A percentile compares a stretch with the other conserved stretches of the same genome.
Conservation (phyloP, 2,797 vertebrate species). For the Pempheris klunzingeri region DNA sequence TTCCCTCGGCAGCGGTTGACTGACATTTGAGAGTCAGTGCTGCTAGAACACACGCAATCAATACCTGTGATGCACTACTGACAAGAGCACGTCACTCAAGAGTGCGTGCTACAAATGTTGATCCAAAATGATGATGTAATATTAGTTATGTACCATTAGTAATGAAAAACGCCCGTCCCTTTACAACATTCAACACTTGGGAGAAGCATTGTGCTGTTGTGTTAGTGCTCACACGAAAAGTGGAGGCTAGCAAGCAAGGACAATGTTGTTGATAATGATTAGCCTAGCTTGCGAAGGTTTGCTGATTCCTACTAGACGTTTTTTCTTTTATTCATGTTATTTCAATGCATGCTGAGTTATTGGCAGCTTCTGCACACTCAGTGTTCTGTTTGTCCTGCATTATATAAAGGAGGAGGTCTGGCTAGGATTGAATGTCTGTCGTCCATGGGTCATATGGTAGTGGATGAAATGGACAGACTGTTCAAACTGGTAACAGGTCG, state of each 20-base stretch:
- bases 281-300: not conserved
- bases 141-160: not conserved
- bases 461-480: not conserved
- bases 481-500: not conserved
- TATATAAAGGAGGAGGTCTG: not conserved
- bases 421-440: not conserved
- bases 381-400: not conserved
- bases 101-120: too few relatives aligned
- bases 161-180: not conserved
- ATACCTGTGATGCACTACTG: constrained; percentile 1
- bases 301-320: not conserved
- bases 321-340: too few relatives aligned
- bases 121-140: not conserved
- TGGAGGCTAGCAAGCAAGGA: not conserved
- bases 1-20: not conserved
- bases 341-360: too few relatives aligned
- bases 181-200: not conserved
- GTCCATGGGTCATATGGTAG: not conserved
- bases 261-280: not conserved
- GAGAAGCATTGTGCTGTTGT: not conserved
- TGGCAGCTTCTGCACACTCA: too few relatives aligned
- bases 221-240: not conserved
- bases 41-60: not conserved
- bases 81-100: not conserved
- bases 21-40: not conserved